A percentile compares a stretch with the other conserved stretches of the same genome.
These are phyloP conservation scores for Tetramorium parvispinum DNA, from an alignment of 1,140 invertebrate genomes.

Conservation along the genomic window DNA sequence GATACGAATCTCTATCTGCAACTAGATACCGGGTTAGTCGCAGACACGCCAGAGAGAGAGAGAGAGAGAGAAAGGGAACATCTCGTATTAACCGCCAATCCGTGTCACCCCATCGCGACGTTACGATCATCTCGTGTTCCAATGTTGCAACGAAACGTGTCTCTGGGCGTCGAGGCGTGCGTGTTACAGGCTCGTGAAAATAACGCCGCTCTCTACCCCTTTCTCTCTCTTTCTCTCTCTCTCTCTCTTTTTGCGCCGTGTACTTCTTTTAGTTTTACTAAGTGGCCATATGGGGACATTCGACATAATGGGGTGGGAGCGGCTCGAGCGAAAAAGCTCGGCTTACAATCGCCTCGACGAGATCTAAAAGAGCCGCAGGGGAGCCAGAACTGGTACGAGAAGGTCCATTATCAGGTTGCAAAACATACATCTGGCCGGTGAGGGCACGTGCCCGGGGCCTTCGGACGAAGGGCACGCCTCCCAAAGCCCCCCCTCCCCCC, in stretches of 20 bases:
- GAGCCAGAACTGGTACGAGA: slow-evolving; percentile 79
- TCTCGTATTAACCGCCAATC: slow-evolving; percentile 36
- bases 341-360: slow-evolving; percentile 82
- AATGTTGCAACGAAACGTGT: slow-evolving; percentile 33
- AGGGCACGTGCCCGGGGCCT: slow-evolving; percentile 79
- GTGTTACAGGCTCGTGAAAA: slow-evolving; percentile 48
- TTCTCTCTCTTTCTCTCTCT: background rate
- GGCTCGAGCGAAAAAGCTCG: slow-evolving; percentile 80
- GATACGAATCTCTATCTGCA: slow-evolving; percentile 34
- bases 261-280: slow-evolving; percentile 73
- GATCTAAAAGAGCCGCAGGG: slow-evolving; percentile 84
- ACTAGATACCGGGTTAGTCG: slow-evolving; percentile 21
- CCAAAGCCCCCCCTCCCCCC: slow-evolving; percentile 67
- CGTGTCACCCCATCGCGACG: background rate
- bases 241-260: slow-evolving; percentile 14
- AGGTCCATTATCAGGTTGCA: slow-evolving; percentile 85
- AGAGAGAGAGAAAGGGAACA: background rate
- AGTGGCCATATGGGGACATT: slow-evolving; percentile 83
- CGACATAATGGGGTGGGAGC: slow-evolving; percentile 74
- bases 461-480: slow-evolving; percentile 76
- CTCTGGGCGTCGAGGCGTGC: slow-evolving; percentile 33
- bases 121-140: slow-evolving; percentile 43
- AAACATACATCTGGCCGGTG: slow-evolving; percentile 84
- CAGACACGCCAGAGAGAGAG: slow-evolving; percentile 19
- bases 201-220: slow-evolving; percentile 38